Percentiles rank a stretch among this genome's conserved stretches.
Evolutionary conservation across 2,888 invertebrate genomes (phyloP).

Genomic region (Xylota segnis): DNA sequence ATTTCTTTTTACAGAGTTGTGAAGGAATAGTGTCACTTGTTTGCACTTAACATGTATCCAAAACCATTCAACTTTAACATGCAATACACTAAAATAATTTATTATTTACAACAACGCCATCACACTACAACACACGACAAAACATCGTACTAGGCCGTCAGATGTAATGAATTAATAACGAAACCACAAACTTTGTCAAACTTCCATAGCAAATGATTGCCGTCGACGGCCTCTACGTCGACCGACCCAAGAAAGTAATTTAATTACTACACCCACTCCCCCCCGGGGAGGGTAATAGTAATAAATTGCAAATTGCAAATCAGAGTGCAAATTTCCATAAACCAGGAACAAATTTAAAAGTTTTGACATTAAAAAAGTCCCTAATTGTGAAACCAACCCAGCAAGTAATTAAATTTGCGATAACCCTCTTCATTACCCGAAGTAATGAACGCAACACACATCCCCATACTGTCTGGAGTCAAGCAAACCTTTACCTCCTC

Average conservation of each 20-base stretch:
- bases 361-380: slow-evolving; percentile 77
- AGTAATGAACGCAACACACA: slow-evolving; percentile 50
- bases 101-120: background rate
- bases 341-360: slow-evolving; percentile 60
- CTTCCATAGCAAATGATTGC: slow-evolving; percentile 4
- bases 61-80: too few relatives aligned
- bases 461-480: slow-evolving; percentile 17
- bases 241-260: slow-evolving; percentile 38
- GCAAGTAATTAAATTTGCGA: slow-evolving; percentile 76
- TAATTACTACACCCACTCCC: slow-evolving; percentile 22
- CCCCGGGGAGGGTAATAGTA: slow-evolving; percentile 20
- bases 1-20: too few relatives aligned
- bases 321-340: slow-evolving; percentile 63
- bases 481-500: slow-evolving; percentile 33
- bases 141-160: background rate
- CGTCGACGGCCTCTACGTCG: background rate
- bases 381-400: slow-evolving; percentile 75
- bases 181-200: background rate
- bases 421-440: slow-evolving; percentile 67
- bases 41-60: too few relatives aligned
- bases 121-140: background rate
- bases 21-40: too few relatives aligned
- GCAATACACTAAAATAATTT: background rate
- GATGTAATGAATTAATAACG: slow-evolving; percentile 31
- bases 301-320: slow-evolving; percentile 66